Evolutionary conservation across 2,888 invertebrate genomes (phyloP).

Genomic region (Cryptocephalus moraei): DNA sequence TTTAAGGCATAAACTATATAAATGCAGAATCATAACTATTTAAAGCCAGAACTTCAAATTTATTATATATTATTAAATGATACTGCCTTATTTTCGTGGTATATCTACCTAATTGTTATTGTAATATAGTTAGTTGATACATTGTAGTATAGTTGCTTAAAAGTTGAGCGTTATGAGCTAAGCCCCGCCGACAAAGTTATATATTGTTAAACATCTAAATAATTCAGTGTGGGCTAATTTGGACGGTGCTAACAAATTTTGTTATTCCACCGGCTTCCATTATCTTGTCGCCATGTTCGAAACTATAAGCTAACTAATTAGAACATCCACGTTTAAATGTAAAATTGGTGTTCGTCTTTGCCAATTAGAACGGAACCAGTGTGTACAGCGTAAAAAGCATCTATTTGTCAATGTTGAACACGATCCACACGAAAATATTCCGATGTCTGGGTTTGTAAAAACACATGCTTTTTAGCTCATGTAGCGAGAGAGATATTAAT

Average conservation of each 20-base stretch:
- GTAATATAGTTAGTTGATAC: too few species aligned
- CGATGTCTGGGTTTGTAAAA: conserved; percentile 13
- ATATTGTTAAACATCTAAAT: too few species aligned
- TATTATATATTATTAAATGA: too few species aligned
- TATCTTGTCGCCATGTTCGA: neutral
- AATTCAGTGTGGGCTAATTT: neutral
- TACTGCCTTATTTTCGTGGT: too few species aligned
- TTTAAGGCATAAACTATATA: neutral
- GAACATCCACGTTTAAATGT: conserved; percentile 14
- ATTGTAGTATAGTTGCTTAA: too few species aligned
- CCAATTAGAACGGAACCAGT: conserved; percentile 15
- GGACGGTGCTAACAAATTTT: neutral
- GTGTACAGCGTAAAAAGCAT: conserved; percentile 17
- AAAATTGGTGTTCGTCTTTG: conserved; percentile 18
- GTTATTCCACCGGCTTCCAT: neutral
- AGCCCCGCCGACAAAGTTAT: too few species aligned
- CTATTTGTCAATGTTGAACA: conserved; percentile 19
- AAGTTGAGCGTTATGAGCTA: too few species aligned
- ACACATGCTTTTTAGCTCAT: conserved; percentile 25
- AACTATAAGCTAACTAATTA: conserved; percentile 10
- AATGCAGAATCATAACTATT: neutral
- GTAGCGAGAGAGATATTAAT: conserved; percentile 23
- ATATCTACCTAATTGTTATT: too few species aligned
- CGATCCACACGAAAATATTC: conserved; percentile 14
- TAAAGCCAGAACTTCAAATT: too few species aligned